phyloP scores from a whole-genome alignment of 2,888 invertebrate species.

The Melinaea marsaeus region DNA sequence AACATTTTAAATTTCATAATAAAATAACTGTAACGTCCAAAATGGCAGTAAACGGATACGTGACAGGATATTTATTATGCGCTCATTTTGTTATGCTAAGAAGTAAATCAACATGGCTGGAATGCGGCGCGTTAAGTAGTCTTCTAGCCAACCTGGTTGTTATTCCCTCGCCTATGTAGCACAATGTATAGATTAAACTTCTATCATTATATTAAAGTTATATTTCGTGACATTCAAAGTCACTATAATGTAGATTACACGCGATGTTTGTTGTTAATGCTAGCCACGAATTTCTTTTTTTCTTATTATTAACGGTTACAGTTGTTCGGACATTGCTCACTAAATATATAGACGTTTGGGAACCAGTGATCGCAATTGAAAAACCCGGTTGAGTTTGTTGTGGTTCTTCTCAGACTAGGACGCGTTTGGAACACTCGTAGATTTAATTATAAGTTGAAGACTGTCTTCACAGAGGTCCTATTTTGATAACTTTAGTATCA shows the following conservation, averaged over 20 bases:
- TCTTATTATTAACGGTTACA: too few relatives aligned
- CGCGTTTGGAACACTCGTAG: too few relatives aligned
- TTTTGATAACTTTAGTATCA: too few relatives aligned
- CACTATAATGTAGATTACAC: background rate
- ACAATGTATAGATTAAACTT: background rate
- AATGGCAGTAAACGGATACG: background rate
- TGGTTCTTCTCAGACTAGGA: too few relatives aligned
- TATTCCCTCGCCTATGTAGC: constrained; percentile 21
- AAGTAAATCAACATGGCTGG: constrained; percentile 20
- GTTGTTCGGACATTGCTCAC: too few relatives aligned
- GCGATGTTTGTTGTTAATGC: too few relatives aligned
- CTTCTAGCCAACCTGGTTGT: constrained; percentile 9
- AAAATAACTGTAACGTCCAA: too few relatives aligned
- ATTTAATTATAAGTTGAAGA: too few relatives aligned
- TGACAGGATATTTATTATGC: constrained; percentile 1
- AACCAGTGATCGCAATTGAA: background rate
- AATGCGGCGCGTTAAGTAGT: constrained; percentile 22
- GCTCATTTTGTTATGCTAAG: constrained; percentile 16
- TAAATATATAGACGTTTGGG: background rate
- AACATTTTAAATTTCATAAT: too few relatives aligned
- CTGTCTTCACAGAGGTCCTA: too few relatives aligned
- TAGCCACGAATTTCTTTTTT: too few relatives aligned
- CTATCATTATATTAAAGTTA: constrained; percentile 4
- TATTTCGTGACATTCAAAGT: constrained; percentile 1
- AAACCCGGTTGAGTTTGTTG: too few relatives aligned